A percentile compares a stretch with the other conserved stretches of the same genome.
phyloP scores from a whole-genome alignment of 2,113 vertebrate species.

The Centropus unirufus region DNA sequence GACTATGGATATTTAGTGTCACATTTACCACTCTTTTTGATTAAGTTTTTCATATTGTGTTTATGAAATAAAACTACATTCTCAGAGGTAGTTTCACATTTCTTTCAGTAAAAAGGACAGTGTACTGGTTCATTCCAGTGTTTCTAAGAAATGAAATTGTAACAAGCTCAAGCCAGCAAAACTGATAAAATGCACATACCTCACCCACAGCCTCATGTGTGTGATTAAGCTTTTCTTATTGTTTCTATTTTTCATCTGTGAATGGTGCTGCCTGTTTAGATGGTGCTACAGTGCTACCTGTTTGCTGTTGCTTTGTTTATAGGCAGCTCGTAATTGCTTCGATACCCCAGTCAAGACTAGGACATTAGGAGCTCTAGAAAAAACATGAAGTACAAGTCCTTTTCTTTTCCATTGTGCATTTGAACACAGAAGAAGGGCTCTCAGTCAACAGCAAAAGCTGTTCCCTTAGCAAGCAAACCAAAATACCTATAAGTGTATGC shows the following conservation, averaged over 20 bases:
- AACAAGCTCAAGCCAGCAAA: neutral
- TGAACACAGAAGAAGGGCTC: neutral
- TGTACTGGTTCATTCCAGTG: neutral
- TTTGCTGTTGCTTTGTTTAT: neutral
- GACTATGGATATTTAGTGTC: neutral
- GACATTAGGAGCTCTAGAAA: neutral
- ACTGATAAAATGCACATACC: neutral
- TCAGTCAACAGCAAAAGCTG: neutral
- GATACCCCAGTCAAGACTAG: neutral
- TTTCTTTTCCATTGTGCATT: neutral
- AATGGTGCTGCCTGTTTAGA: neutral
- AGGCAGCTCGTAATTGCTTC: neutral
- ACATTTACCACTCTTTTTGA: neutral
- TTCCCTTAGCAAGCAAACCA: neutral
- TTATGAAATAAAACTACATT: neutral
- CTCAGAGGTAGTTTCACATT: neutral
- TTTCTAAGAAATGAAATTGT: neutral
- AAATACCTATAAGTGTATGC: neutral
- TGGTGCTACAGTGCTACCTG: neutral
- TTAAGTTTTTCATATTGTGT: neutral
- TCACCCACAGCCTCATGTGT: neutral
- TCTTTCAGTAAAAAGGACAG: neutral
- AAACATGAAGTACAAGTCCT: neutral
- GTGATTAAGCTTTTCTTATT: neutral
- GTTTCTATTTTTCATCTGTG: neutral